Evolutionary conservation across 2,797 vertebrate species (phyloP).

Genomic region (Lepus townsendii): DNA sequence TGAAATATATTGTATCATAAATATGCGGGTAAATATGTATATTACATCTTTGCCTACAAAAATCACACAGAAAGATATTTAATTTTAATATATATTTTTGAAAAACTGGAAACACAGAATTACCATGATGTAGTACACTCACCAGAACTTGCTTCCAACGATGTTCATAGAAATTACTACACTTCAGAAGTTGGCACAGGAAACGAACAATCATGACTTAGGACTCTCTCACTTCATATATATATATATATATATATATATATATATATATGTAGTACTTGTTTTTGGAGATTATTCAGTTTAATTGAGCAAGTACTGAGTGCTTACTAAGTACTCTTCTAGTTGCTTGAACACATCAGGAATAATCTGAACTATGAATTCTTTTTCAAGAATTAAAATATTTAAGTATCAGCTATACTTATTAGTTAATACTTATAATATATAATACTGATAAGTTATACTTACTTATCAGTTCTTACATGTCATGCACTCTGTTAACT

Average conservation of each 20-base stretch:
- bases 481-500: neutral
- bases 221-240: neutral
- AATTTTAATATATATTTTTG: neutral
- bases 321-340: neutral
- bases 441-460: too few relatives aligned
- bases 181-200: neutral
- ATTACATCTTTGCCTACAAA: neutral
- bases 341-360: neutral
- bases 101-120: neutral
- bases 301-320: neutral
- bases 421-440: too few relatives aligned
- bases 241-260: too few relatives aligned
- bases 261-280: too few relatives aligned
- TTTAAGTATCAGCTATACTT: too few relatives aligned
- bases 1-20: neutral
- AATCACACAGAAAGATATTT: neutral
- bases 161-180: neutral
- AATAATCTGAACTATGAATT: neutral
- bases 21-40: neutral
- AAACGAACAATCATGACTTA: neutral
- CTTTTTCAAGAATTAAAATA: neutral
- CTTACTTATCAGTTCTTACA: neutral
- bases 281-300: neutral
- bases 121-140: neutral
- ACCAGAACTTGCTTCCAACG: neutral